Conservation (phyloP, 2,888 invertebrate genomes). For the Eilema caniola region DNA sequence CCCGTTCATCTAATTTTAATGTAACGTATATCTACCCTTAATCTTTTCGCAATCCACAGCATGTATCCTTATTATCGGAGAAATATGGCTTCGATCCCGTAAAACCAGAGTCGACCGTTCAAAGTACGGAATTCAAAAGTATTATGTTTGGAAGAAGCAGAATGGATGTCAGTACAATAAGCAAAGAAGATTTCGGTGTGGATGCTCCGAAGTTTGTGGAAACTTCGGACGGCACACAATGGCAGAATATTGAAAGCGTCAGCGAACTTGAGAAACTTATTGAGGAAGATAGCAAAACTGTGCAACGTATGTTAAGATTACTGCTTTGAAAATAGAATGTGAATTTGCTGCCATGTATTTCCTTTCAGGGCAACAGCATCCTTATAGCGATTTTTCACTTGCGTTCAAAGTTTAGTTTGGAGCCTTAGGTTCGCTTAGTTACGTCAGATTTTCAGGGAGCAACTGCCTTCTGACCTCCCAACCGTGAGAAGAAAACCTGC, state of each 20-base stretch:
- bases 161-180: conserved; percentile 61
- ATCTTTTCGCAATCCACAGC: conserved; percentile 48
- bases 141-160: conserved; percentile 52
- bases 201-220: conserved; percentile 28
- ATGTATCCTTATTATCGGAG: conserved; percentile 49
- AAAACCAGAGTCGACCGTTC: conserved; percentile 33
- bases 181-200: conserved; percentile 22
- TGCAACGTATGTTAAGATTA: not conserved
- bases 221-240: conserved; percentile 51
- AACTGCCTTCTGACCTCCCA: no score
- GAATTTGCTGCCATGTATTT: not conserved
- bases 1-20: no score
- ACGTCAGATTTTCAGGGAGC: no score
- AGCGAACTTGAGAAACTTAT: conserved; percentile 59
- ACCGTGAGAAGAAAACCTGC: no score
- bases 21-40: no score
- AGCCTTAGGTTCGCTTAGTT: not conserved
- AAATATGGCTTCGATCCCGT: conserved; percentile 53
- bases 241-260: conserved; percentile 64
- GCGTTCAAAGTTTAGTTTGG: no score
- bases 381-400: no score
- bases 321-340: no score
- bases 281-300: conserved; percentile 7
- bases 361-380: not conserved
- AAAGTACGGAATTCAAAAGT: conserved; percentile 4